Base-by-base conservation (phyloP, 2,888 invertebrate species). In the Parascotia fuliginaria region DNA sequence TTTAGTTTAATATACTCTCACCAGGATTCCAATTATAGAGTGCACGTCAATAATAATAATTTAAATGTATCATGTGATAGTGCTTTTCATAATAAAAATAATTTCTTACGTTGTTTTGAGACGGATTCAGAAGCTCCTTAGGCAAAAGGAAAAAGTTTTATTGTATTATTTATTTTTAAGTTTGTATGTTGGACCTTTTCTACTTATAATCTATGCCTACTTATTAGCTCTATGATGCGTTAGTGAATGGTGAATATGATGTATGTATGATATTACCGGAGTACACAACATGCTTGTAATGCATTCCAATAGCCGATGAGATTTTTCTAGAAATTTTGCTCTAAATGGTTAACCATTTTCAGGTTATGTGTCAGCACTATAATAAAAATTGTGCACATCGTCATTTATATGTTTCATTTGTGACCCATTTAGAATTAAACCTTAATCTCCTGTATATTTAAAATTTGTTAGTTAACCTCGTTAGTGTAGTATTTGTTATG, bases 101-200 rank as follows among this genome's bases (percentile, higher is more conserved):
- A 62, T 68, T 73, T 64, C 89, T 90, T 89, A 90, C 89, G 81
- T 83, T 78, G 70, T 73, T 83, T 75, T 80, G 83, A 70, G 76
- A 81, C 67, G 84, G 83, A 73, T 83, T 85, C 79, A 89, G 89
- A 74, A 89, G 87, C 81, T 89, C 87, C 87, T 89, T 83, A 71
- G 64, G 74, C 71, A 72, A 65, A 74, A 66, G 69, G 67, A 75
- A 79, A 66, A 80, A 77, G 62, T 53, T 32, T 31, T 28, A 60
- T 57, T 59, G 55, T 59, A 73, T 76, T 69, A 71, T 71, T 63
- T 65, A 63, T 58, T 56, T 7, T 37, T 34, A 60, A 41, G 77
- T 11, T 31, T 83, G 86, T 83, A 89, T 79, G 84, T 89, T 89
- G 89, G 89, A 90, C 90, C 90, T 86, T n/a, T 86, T 73, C 48